Percentiles rank a stretch among this genome's conserved stretches.
phyloP scores from a whole-genome alignment of 2,113 vertebrate genomes.

The Anoplopoma fimbria region DNA sequence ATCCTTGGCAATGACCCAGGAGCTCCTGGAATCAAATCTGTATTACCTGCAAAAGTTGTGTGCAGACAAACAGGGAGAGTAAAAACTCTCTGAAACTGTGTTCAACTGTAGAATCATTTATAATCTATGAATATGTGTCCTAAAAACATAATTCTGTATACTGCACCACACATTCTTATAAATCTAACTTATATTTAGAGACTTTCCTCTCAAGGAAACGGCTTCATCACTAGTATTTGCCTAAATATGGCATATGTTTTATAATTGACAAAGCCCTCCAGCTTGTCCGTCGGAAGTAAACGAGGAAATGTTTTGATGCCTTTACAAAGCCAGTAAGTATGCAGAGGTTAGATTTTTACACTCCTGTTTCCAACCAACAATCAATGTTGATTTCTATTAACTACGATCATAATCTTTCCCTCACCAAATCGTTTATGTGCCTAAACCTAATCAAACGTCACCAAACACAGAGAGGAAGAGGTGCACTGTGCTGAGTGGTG shows the following conservation, averaged over 20 bases:
- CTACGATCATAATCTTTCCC: background rate
- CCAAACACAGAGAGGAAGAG: background rate
- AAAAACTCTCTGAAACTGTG: background rate
- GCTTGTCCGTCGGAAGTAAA: background rate
- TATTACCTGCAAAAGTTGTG: background rate
- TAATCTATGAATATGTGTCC: background rate
- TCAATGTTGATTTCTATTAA: background rate
- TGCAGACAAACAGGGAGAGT: background rate
- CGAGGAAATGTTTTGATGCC: background rate
- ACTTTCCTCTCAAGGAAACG: background rate
- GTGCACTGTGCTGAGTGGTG: background rate
- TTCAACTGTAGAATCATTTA: background rate
- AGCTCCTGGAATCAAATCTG: background rate
- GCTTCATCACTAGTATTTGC: background rate
- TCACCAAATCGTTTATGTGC: background rate
- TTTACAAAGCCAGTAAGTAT: background rate
- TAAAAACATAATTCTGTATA: background rate
- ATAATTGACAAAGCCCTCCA: background rate
- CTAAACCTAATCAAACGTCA: background rate
- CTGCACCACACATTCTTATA: background rate
- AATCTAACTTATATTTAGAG: too few relatives aligned
- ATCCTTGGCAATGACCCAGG: constrained; percentile 13
- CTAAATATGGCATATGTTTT: background rate
- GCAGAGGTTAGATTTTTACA: background rate
- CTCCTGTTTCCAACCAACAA: background rate